phyloP scores from a whole-genome alignment of 2,113 vertebrate species.

The Megaceryle maxima region DNA sequence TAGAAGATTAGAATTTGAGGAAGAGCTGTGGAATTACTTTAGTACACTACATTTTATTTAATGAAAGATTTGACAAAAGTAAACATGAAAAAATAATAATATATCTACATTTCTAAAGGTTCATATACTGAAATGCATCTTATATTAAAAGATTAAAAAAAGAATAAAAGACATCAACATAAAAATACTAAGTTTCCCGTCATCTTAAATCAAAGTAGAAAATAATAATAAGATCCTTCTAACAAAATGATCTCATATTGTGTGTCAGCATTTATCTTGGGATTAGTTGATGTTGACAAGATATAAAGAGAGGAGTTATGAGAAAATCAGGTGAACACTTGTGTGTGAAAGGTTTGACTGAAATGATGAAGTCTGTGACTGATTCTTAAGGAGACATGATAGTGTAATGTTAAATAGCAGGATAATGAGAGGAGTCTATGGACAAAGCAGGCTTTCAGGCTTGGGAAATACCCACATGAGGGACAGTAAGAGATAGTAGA shows the following conservation, averaged over 20 bases:
- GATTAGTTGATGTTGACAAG: background rate
- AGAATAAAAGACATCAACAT: background rate
- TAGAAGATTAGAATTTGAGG: background rate
- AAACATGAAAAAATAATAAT: background rate
- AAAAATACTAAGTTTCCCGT: background rate
- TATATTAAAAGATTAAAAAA: background rate
- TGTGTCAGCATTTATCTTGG: background rate
- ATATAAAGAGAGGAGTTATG: background rate
- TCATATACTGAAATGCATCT: background rate
- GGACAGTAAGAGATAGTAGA: background rate
- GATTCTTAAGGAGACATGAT: background rate
- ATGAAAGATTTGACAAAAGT: background rate
- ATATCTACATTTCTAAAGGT: background rate
- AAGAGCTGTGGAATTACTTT: background rate
- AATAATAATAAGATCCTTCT: background rate
- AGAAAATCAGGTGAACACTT: background rate
- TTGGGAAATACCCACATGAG: background rate
- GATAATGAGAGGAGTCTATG: background rate
- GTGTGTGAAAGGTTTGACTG: background rate
- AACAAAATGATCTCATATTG: background rate
- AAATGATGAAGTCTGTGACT: background rate
- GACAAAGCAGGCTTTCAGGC: background rate
- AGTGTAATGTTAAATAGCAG: rapidly evolving
- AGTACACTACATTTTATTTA: background rate
- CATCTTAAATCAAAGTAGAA: background rate